Evolutionary conservation across 1,140 invertebrate genomes (phyloP).

Genomic region (Chlorops oryzae): DNA sequence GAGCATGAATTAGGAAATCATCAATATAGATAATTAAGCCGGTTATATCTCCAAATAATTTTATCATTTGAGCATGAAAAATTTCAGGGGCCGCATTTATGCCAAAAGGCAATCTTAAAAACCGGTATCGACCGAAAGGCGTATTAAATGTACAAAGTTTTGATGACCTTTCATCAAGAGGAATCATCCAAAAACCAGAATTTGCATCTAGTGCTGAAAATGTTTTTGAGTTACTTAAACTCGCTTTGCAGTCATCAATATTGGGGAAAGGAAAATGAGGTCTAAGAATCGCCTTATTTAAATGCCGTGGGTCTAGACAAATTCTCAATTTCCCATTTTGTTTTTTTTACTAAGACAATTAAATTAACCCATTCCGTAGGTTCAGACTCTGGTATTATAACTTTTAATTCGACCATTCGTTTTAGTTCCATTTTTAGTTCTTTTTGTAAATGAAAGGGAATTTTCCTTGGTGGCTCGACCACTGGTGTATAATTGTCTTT

Average conservation of each 20-base stretch:
- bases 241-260: conserved; percentile 42
- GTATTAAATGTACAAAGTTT: conserved; percentile 49
- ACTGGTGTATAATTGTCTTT: conserved; percentile 20
- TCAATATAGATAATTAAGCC: conserved; percentile 40
- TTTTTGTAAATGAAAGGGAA: conserved; percentile 35
- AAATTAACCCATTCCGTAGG: conserved; percentile 48
- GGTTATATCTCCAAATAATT: conserved; percentile 30
- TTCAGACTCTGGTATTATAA: conserved; percentile 29
- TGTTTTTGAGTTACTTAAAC: conserved; percentile 35
- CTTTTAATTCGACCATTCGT: conserved; percentile 24
- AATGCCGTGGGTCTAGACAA: conserved; percentile 48
- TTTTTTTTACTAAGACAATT: conserved; percentile 44
- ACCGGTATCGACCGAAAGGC: conserved; percentile 44
- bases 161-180: conserved; percentile 36
- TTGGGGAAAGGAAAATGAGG: conserved; percentile 46
- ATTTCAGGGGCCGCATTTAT: conserved; percentile 39
- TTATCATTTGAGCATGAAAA: conserved; percentile 34
- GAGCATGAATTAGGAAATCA: conserved; percentile 34
- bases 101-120: conserved; percentile 46
- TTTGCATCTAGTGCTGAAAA: conserved; percentile 48
- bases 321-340: conserved; percentile 39
- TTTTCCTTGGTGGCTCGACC: conserved; percentile 31
- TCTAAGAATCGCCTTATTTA: conserved; percentile 48
- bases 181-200: conserved; percentile 47
- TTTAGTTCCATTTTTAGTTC: conserved; percentile 34